Percentiles rank a stretch among this genome's conserved stretches.
phyloP scores from a whole-genome alignment of 1,140 invertebrate genomes.

The Homalodisca vitripennis region DNA sequence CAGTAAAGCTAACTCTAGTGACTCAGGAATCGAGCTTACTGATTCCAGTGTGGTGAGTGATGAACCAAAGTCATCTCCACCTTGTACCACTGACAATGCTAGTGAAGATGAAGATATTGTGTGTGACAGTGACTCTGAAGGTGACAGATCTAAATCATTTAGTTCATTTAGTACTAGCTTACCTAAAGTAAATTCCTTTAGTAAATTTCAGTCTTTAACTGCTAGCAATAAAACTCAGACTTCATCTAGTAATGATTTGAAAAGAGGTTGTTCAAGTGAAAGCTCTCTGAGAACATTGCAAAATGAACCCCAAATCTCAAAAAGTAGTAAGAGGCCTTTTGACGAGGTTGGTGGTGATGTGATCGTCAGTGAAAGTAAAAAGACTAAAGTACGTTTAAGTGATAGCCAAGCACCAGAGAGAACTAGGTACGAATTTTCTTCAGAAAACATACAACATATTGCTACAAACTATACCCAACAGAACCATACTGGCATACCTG shows the following conservation, averaged over 20 bases:
- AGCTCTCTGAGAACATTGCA: no score
- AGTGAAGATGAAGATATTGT: conserved; percentile 57
- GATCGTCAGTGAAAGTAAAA: not conserved
- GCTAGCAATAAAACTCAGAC: no score
- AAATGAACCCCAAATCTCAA: not conserved
- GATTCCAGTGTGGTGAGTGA: conserved; percentile 29
- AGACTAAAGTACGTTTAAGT: not conserved
- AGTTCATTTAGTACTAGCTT: not conserved
- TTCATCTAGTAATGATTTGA: not conserved
- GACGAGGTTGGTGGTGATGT: not conserved
- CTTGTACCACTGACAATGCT: not conserved
- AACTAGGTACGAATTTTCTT: not conserved
- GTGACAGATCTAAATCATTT: conserved; percentile 46
- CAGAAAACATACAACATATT: not conserved
- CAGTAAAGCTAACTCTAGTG: conserved; percentile 30
- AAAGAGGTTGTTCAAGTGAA: not conserved
- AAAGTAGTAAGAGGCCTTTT: not conserved
- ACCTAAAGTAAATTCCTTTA: no score
- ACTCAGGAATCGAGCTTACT: conserved; percentile 36
- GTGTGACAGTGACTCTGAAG: conserved; percentile 64
- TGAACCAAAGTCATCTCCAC: not conserved
- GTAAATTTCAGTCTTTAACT: no score
- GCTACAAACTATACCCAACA: conserved; percentile 21
- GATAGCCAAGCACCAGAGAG: not conserved
- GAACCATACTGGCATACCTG: not conserved